These are phyloP conservation scores for Diphyllodes magnificus DNA, from an alignment of 2,113 vertebrate genomes.

Conservation along the genomic window DNA sequence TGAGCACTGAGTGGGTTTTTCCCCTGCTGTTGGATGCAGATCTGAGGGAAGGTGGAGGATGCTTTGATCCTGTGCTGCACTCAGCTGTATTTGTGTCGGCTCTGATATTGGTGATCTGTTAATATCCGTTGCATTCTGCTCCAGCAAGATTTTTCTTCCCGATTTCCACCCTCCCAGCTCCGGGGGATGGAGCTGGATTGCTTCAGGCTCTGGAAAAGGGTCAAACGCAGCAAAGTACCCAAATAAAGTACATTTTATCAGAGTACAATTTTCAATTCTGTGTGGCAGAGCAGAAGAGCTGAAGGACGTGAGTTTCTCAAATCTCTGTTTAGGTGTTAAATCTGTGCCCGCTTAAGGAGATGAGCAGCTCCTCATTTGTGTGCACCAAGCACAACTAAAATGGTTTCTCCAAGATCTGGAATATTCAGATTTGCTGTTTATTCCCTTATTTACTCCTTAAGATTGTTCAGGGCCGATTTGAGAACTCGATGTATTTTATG, in stretches of 20 bases:
- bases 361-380: not conserved
- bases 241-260: not conserved
- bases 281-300: not conserved
- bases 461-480: not conserved
- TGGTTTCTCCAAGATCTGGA: not conserved
- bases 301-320: accelerated
- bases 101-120: not conserved
- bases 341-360: not conserved
- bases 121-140: accelerated
- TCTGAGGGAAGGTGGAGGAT: not conserved
- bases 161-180: accelerated
- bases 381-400: accelerated
- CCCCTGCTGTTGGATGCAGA: not conserved
- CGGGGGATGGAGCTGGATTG: accelerated
- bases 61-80: not conserved
- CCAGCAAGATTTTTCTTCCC: too few species aligned
- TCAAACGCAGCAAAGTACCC: accelerated
- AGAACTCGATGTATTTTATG: not conserved
- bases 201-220: not conserved
- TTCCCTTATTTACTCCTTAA: not conserved
- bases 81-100: not conserved
- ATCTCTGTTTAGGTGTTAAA: not conserved
- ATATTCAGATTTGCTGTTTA: not conserved
- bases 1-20: not conserved
- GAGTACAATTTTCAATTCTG: accelerated